These are phyloP conservation scores for Cyclopterus lumpus DNA, from an alignment of 2,797 vertebrate genomes.

Conservation along the genomic window DNA sequence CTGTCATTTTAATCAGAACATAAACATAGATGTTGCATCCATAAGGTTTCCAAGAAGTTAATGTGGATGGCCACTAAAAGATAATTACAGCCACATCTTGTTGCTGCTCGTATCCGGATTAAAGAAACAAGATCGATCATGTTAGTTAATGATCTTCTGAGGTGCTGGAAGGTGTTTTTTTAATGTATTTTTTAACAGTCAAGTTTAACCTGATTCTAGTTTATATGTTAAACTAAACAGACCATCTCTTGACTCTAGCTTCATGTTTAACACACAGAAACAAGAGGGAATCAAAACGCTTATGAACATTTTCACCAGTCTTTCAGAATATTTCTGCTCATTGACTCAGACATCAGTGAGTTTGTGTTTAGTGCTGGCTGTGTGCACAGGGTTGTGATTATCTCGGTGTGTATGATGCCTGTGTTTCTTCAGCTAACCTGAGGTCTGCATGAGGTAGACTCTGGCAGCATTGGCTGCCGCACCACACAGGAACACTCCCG, in stretches of 20 bases:
- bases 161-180: too few relatives aligned
- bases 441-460: constrained; percentile 96
- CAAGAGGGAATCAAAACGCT: not conserved
- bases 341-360: not conserved
- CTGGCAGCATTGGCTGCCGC: constrained; percentile 92
- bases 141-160: not conserved
- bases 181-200: too few relatives aligned
- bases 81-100: not conserved
- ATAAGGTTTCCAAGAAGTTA: constrained; percentile 12
- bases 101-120: not conserved
- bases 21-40: not conserved
- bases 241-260: not conserved
- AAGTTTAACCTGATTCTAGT: not conserved
- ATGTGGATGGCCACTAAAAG: not conserved
- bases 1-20: constrained; percentile 2
- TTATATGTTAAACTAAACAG: not conserved
- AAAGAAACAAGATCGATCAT: not conserved
- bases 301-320: not conserved
- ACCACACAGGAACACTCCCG: constrained; percentile 92
- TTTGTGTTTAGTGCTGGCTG: not conserved
- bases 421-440: constrained; percentile 84
- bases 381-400: not conserved
- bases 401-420: not conserved
- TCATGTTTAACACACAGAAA: not conserved
- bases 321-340: not conserved